Base-by-base conservation (phyloP, 23 tunicate species). In the Ascidia mentula region DNA sequence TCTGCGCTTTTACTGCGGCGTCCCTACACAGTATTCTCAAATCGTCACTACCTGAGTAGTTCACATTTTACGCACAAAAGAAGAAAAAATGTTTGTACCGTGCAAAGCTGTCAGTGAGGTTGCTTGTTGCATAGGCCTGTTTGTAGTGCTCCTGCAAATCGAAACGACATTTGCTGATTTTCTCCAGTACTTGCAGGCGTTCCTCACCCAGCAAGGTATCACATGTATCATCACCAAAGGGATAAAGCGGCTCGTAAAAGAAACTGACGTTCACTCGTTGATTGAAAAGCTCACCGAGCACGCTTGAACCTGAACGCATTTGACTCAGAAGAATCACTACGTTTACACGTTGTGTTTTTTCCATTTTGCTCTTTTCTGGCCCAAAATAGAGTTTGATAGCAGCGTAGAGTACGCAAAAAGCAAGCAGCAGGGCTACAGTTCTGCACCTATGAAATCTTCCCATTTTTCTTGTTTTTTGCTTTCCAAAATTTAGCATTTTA, bases 181-280 rank as follows among this genome's bases (percentile, higher is more conserved):
- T 36, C 20, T 72, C 40, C 40, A 72, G 13, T 18, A 36, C 75
- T 35, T 3, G 4, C 31, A 72, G 35, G 4, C 39, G 6, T 4
- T 36, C 40, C 2, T 72, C 34, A 31, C 9, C 34, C n/a, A n/a
- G n/a, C 38, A 36, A 26, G 4, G 28, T 34, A 20, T n/a, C 24
- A 36, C 38, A 72, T 18, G 38, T 36, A 18, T 72, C 13, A 6
- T 72, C 75, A 72, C 75, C 39, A 15, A 72, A 72, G 13, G 75
- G 75, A 36, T 72, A 72, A 7, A 72, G 75, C 28, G 75, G 75
- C 34, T 72, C 75, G 75, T 72, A 72, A 24, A 72, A 72, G 30
- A 34, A 72, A 7, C 39, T 34, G 24, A 72, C 75, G 13, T 72
- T 72, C 1, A 72, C 34, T 72, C 75, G 38, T 72, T 72, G 75